Conservation (phyloP, 2,113 vertebrate species). For the Ceyx cyanopectus region DNA sequence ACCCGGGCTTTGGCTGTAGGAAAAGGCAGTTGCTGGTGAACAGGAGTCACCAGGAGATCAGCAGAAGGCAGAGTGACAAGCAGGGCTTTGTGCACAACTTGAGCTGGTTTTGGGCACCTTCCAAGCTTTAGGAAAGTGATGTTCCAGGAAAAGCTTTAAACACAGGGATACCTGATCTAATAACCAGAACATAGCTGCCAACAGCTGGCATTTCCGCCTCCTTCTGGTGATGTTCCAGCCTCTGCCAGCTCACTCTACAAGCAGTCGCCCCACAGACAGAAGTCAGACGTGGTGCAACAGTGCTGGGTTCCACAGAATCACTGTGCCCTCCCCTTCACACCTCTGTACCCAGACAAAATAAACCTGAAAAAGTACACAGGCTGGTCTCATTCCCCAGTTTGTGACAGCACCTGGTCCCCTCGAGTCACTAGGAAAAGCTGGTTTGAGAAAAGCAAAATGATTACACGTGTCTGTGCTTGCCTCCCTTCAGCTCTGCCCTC, state of each 20-base stretch:
- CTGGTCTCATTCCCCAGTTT: neutral
- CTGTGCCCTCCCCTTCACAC: neutral
- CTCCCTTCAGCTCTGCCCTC: neutral
- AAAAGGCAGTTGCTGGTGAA: neutral
- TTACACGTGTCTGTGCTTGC: neutral
- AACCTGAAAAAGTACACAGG: neutral
- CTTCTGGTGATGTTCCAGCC: neutral
- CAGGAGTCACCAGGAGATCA: neutral
- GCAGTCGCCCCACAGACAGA: neutral
- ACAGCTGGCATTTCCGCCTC: neutral
- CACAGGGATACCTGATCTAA: neutral
- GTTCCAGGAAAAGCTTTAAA: neutral
- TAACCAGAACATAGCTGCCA: neutral
- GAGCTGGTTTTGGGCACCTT: neutral
- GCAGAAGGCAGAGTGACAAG: neutral
- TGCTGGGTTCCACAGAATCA: neutral
- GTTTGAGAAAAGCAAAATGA: neutral
- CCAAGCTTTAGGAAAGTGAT: neutral
- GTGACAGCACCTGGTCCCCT: neutral
- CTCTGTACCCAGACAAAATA: fast-evolving
- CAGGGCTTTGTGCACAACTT: neutral
- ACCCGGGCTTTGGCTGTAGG: neutral
- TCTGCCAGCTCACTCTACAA: neutral
- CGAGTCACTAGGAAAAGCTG: neutral
- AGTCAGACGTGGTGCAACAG: neutral